These are phyloP conservation scores for Cyanistes caeruleus DNA, from an alignment of 2,113 vertebrate genomes.

Conservation along the genomic window DNA sequence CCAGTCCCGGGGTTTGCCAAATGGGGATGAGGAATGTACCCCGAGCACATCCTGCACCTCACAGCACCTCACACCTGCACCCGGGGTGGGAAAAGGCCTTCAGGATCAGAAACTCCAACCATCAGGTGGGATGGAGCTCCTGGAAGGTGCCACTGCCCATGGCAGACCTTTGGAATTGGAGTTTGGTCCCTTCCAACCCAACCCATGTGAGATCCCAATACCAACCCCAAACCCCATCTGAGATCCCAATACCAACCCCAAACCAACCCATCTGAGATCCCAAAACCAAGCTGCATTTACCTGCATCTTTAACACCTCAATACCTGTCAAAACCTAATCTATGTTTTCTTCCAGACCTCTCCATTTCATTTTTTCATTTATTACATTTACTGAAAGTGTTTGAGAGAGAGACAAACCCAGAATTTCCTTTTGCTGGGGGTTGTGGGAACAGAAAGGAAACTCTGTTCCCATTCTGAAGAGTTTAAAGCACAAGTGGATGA, in stretches of 20 bases:
- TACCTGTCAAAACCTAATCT: not conserved
- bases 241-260: not conserved
- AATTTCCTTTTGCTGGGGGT: not conserved
- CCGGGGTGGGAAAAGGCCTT: not conserved
- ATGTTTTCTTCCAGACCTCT: not conserved
- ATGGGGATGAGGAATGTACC: not conserved
- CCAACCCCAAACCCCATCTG: not conserved
- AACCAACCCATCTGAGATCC: not conserved
- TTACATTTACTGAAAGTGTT: accelerated
- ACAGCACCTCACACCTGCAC: not conserved
- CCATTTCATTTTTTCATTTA: not conserved
- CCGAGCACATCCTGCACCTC: not conserved
- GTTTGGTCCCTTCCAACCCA: not conserved
- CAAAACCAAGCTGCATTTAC: not conserved
- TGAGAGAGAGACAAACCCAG: not conserved
- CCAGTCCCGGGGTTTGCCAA: not conserved
- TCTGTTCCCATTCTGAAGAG: not conserved
- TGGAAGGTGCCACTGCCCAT: not conserved
- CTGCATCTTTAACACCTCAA: not conserved
- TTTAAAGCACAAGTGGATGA: not conserved
- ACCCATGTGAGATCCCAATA: not conserved
- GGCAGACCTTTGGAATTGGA: not conserved
- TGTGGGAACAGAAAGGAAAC: not conserved
- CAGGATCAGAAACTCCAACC: accelerated
- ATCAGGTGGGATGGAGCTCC: not conserved